A percentile compares a stretch with the other conserved stretches of the same genome.
phyloP scores from a whole-genome alignment of 2,888 invertebrate genomes.

The Lutraria lutraria region DNA sequence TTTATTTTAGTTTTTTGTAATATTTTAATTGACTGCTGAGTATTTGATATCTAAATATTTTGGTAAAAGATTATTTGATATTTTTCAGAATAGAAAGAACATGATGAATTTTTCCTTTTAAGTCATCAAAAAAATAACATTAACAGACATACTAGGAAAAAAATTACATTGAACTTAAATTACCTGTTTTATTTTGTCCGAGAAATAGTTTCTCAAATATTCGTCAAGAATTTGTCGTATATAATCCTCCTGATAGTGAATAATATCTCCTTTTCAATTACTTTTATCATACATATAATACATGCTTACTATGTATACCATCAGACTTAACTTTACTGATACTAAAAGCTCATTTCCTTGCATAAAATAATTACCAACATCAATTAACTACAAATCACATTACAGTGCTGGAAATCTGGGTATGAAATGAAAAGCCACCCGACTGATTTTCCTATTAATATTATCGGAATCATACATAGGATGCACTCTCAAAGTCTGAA shows the following conservation, averaged over 20 bases:
- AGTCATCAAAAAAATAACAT: background rate
- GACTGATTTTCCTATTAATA: slow-evolving; percentile 9
- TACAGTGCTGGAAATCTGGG: background rate
- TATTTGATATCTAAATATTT: too few species aligned
- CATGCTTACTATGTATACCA: background rate
- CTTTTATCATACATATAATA: background rate
- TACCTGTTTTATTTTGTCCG: background rate
- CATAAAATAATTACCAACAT: slow-evolving; percentile 12
- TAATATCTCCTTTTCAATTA: background rate
- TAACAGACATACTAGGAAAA: background rate
- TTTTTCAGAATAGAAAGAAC: too few species aligned
- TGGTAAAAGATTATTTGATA: too few species aligned
- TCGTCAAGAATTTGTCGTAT: background rate
- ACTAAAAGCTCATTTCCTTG: background rate
- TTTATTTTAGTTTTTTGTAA: too few species aligned
- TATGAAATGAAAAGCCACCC: background rate
- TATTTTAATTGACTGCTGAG: too few species aligned
- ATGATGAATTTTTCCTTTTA: background rate
- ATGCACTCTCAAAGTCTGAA: background rate
- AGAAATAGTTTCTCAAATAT: background rate
- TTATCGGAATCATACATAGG: background rate
- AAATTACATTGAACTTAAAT: slow-evolving; percentile 8
- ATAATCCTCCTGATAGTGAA: background rate
- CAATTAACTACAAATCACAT: background rate
- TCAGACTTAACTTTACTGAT: too few species aligned